Evolutionary conservation across 1,140 invertebrate genomes (phyloP).

Genomic region (Pantala flavescens): DNA sequence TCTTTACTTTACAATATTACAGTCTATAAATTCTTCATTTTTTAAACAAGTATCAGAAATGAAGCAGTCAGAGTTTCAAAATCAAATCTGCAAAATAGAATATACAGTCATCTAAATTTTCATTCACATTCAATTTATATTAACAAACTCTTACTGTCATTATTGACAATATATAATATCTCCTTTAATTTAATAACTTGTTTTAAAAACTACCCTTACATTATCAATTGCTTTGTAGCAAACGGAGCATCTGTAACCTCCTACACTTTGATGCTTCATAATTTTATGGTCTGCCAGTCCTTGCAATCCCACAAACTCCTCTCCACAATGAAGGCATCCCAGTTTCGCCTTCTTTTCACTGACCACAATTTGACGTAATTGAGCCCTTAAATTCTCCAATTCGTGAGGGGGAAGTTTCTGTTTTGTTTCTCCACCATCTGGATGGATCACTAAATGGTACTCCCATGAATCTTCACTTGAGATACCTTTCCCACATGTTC

Average conservation of each 20-base stretch:
- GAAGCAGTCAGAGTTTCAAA: no score
- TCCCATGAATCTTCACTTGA: neutral
- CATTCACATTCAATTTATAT: no score
- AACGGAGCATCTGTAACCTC: neutral
- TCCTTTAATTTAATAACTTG: no score
- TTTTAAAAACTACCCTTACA: neutral
- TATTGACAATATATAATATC: no score
- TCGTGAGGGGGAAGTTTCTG: neutral
- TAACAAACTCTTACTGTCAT: no score
- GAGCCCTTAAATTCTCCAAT: neutral
- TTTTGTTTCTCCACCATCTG: neutral
- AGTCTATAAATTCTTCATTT: no score
- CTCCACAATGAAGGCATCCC: neutral
- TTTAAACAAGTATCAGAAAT: no score
- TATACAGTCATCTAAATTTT: no score
- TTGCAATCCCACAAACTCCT: neutral
- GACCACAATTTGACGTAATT: neutral
- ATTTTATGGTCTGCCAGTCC: neutral
- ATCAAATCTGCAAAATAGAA: no score
- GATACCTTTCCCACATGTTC: neutral
- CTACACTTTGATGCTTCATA: neutral
- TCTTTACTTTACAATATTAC: no score
- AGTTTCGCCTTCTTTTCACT: neutral
- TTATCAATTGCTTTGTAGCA: neutral
- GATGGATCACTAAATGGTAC: neutral